Evolutionary conservation across 2,797 vertebrate species (phyloP).

Genomic region (Philypnodon macrostomus): DNA sequence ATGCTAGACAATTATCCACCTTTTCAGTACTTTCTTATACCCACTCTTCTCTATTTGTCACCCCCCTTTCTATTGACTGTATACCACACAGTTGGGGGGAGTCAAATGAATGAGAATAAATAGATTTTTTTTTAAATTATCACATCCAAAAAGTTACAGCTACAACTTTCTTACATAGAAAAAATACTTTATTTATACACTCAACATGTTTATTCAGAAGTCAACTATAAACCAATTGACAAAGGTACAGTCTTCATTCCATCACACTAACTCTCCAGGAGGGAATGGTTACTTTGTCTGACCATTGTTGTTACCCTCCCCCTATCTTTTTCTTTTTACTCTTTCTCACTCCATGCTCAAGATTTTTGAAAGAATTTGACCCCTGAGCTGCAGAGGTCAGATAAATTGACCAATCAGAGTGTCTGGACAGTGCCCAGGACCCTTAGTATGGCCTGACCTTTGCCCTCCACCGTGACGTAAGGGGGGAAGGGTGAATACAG

Average conservation of each 20-base stretch:
- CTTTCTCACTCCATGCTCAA: constrained; percentile 76
- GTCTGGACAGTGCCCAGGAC: constrained; percentile 80
- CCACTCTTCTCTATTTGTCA: constrained; percentile 51
- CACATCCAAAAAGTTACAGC: constrained; percentile 23
- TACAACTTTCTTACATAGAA: constrained; percentile 5
- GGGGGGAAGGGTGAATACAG: constrained; percentile 79
- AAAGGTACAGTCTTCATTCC: constrained; percentile 76
- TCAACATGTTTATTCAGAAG: constrained; percentile 32
- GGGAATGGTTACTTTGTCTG: constrained; percentile 76
- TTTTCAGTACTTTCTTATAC: too few relatives aligned
- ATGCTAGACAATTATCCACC: too few relatives aligned
- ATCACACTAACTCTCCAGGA: constrained; percentile 73
- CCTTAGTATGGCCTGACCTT: constrained; percentile 78
- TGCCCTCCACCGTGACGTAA: constrained; percentile 77
- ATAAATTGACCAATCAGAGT: constrained; percentile 81
- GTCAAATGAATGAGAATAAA: constrained; percentile 54
- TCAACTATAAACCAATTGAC: constrained; percentile 38
- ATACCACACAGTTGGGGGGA: constrained; percentile 59
- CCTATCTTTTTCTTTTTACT: constrained; percentile 61
- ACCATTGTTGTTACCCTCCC: constrained; percentile 76
- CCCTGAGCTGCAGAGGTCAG: constrained; percentile 75
- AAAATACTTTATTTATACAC: constrained; percentile 12
- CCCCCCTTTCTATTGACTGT: constrained; percentile 71
- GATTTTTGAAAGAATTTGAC: constrained; percentile 85
- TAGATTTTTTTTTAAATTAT: too few relatives aligned